Percentiles rank a stretch among this genome's conserved stretches.
phyloP scores from a whole-genome alignment of 1,140 invertebrate species.

The Heliconius eleuchia region DNA sequence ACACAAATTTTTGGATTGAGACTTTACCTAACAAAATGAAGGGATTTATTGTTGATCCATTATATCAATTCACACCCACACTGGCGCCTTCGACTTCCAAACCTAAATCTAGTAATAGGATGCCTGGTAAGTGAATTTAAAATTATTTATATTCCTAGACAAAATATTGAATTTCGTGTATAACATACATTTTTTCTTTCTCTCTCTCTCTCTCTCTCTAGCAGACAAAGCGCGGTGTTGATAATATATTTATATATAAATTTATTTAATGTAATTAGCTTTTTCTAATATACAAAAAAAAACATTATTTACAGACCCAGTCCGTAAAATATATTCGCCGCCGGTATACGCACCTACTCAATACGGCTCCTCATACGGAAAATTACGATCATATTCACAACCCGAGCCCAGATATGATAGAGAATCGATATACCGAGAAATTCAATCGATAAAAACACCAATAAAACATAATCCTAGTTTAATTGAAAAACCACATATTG shows the following conservation, averaged over 20 bases:
- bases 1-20: conserved; percentile 89
- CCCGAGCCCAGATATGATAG: conserved; percentile 55
- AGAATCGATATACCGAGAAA: conserved; percentile 66
- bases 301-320: conserved; percentile 50
- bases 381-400: conserved; percentile 56
- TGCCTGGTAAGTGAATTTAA: conserved; percentile 24
- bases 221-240: too few relatives aligned
- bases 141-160: background rate
- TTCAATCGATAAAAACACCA: conserved; percentile 70
- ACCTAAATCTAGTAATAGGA: conserved; percentile 54
- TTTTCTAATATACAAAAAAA: background rate
- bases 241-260: too few relatives aligned
- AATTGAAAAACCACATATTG: conserved; percentile 56
- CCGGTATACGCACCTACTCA: conserved; percentile 47
- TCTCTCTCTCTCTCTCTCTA: too few relatives aligned
- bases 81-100: conserved; percentile 47
- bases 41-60: conserved; percentile 60
- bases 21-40: conserved; percentile 84
- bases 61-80: conserved; percentile 59
- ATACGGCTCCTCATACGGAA: conserved; percentile 59
- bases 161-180: too few relatives aligned
- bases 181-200: too few relatives aligned
- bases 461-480: conserved; percentile 56
- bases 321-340: conserved; percentile 55
- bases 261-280: too few relatives aligned